Evolutionary conservation across 2,888 invertebrate genomes (phyloP).

Genomic region (Lepidochrysops patricia): DNA sequence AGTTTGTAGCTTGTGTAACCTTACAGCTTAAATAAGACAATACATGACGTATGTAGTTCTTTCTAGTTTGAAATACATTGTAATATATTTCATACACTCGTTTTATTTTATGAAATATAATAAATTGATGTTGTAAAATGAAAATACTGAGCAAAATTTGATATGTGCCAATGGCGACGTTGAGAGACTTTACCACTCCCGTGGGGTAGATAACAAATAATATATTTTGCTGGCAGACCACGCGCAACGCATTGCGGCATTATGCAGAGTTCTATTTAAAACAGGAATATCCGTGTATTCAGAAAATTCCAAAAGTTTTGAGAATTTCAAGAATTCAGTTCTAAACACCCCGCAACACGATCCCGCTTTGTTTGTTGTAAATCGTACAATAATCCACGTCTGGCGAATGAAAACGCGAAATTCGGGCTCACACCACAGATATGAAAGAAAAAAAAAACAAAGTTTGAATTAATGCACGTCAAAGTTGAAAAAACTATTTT

Average conservation of each 20-base stretch:
- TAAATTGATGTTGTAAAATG: background rate
- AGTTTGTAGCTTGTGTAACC: no score
- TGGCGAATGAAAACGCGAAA: background rate
- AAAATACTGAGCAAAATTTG: constrained; percentile 1
- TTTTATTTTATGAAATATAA: background rate
- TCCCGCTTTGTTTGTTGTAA: background rate
- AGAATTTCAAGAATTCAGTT: background rate
- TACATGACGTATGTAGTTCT: no score
- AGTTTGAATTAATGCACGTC: no score
- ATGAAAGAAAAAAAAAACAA: background rate
- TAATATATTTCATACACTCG: background rate
- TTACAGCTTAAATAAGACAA: no score
- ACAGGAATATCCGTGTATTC: constrained; percentile 19
- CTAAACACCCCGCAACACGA: background rate
- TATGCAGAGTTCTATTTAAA: constrained; percentile 31
- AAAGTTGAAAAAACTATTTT: no score
- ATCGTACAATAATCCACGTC: background rate
- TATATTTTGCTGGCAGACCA: constrained; percentile 57
- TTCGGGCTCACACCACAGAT: no score
- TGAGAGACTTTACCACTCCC: constrained; percentile 36
- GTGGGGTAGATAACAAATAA: constrained; percentile 58
- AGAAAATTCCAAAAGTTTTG: background rate
- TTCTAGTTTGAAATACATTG: no score
- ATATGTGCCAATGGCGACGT: constrained; percentile 5
- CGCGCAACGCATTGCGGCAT: constrained; percentile 51